Evolutionary conservation across 2,797 vertebrate genomes (phyloP), one percentile per base, ranked within the genome.

Genomic region (Acrossocheilus wenchowensis): DNA sequence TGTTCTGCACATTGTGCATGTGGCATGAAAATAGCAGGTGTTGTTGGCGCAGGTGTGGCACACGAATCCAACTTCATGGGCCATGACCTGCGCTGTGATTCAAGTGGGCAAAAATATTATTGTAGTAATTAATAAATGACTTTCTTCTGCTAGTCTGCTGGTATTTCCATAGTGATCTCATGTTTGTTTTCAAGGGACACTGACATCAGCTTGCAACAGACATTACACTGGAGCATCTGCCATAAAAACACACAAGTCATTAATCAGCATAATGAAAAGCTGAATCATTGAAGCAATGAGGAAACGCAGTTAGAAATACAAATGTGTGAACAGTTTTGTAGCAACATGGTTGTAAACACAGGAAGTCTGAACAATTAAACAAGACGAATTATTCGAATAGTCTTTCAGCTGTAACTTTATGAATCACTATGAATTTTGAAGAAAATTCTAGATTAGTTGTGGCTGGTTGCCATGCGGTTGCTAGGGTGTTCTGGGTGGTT

Each of bases 81-180:
- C 81, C 69, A 41, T 72, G 80, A 86, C 81, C 87, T 82, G 77
- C 52, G 17, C 50, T 43, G 81, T 85, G 81, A 90, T 90, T 82
- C 83, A 90, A 82, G 83, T 75, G 81, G 81, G 77, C 80, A 89
- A 87, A 77, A 57, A 90, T 90, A 90, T 90, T 91, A 91, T 93
- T 93, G 90, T 73, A 78, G 64, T 81, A 90, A 89, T 90, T 86
- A 90, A 87, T 87, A 21, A 48, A 88, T 92, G 90, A 92, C 93
- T 93, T 85, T 83, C 75, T 73, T 85, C 66, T 75, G 90, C 85
- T 73, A 34, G 73, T 43, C 85, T 85, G 90, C 86, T 30, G 87
- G 77, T 82, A 86, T 73, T 91, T 90, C 86, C 80, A 78, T 68
- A 90, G 83, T 94, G 93, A 94, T 88, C 87, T 93, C 88, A 92